Evolutionary conservation across 92 coral and sea anemone species (phyloP), one percentile per base, ranked within the genome.

Genomic region (Palythoa caribaeorum): DNA sequence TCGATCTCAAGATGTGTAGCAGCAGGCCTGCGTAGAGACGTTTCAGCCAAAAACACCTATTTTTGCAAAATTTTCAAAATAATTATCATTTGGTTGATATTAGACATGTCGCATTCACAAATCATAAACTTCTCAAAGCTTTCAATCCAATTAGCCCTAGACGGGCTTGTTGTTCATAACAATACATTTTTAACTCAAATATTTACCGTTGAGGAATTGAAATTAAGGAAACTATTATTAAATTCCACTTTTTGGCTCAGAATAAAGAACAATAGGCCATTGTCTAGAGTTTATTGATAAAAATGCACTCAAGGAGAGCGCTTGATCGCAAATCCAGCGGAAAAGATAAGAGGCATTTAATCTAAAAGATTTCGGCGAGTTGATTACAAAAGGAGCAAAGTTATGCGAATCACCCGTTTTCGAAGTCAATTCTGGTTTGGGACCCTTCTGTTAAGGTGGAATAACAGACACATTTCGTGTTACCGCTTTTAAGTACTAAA

Each of bases 11-110:
- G 40, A 84, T 66, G 85, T 6, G 13, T 14, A 37, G 83, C 98
- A 94, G 93, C 98, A 84, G 98, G 98, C 98, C 90, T 48, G 57
- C 96, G 75, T 74, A 84, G 98, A 90, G 79, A 94, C 94, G 75
- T 12, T 17, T 44, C 48, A 55, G 37, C 47, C 47, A 36, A 72
- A 80, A 94, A 91, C 96, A 92, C 62, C 92, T 38, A 90, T 74
- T 94, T 94, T 94, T 80, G 94, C 86, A 81, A 81, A 81, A 65
- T 66, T 66, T 48, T 7, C 17, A 20, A 81, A 81, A 40, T 65
- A 21, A 81, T 81, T 81, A 81, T 53, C 86, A 66, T 81, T 68
- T 48, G 44, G 50, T 63, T 9, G 48, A 44, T 74, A 81, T 81
- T 81, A 81, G 51, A 48, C 63, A 65, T 48, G 76, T 65, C 86